Evolutionary conservation across 1,140 invertebrate genomes (phyloP).

Genomic region (Thaumatotibia leucotreta): DNA sequence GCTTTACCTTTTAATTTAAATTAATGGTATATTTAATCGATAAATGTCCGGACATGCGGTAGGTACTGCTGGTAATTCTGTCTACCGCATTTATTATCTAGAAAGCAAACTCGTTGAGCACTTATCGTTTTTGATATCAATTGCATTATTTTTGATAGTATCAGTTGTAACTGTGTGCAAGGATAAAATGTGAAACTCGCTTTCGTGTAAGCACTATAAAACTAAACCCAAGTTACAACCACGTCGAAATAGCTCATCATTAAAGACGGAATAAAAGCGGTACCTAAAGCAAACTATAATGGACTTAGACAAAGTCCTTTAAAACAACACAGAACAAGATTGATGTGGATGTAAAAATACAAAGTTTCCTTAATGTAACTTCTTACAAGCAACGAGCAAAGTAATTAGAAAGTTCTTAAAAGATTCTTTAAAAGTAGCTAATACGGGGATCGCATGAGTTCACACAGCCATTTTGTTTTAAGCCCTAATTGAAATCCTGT

Average conservation of each 20-base stretch:
- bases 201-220: neutral
- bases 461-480: neutral
- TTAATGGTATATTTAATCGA: neutral
- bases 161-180: neutral
- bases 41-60: neutral
- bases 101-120: neutral
- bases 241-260: neutral
- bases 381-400: slow-evolving; percentile 1
- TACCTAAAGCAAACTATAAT: slow-evolving; percentile 3
- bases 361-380: slow-evolving; percentile 11
- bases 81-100: neutral
- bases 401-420: slow-evolving; percentile 3
- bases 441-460: slow-evolving; percentile 2
- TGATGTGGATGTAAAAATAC: slow-evolving; percentile 12
- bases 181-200: neutral
- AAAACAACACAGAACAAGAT: slow-evolving; percentile 7
- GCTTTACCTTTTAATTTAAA: neutral
- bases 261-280: neutral
- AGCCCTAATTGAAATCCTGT: neutral
- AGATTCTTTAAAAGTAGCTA: neutral
- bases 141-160: neutral
- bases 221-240: neutral
- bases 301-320: neutral
- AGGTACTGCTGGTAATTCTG: neutral
- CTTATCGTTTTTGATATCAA: neutral